Base-by-base conservation (phyloP, 1,140 invertebrate species). In the Episyrphus balteatus region DNA sequence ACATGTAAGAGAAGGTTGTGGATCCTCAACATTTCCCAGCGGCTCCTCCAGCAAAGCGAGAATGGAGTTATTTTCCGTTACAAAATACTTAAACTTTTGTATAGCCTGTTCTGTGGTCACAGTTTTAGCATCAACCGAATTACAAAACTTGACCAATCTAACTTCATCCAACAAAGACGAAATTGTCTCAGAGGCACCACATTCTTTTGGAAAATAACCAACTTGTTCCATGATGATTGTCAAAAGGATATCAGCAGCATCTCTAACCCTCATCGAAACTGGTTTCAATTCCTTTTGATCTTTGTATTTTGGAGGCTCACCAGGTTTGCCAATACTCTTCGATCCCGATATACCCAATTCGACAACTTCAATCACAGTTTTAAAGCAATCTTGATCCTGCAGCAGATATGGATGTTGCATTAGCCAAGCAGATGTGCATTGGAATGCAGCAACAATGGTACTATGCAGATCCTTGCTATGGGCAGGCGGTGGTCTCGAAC, bases 391-490 rank as follows among this genome's bases (percentile, higher is more conserved):
- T 55, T 89, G 85, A 68, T 98, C 93, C 61, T 88, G 82, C 47
- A 95, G 74, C 34, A 96, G 74, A 66, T 84, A 84, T 17, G 84
- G 86, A 75, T 89, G 88, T 48, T 90, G 83, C 44, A 89, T 79
- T 37, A 99, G 74, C 94, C 96, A 99, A 30, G 88, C 81, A 10
- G 84, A 85, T 31, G 95, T 81, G 64, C 92, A 94, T 42, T 84
- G 80, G 70, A 92, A 96, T 1, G 93, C 92, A 15, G 92, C 91
- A 17, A 97, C 92, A 51, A 97, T 97, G 49, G 92, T 92, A 6
- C 94, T 98, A 73, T 99, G 96, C 46, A 99, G 78, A 75, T 99
- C 95, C 69, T 92, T 90, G 8, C 93, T 97, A 77, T 99, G 96
- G 40, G 85, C 85, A 40, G 84, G 91, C 21, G 95, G 92, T 15